Evolutionary conservation across 2,113 vertebrate species (phyloP), one percentile per base, ranked within the genome.

Genomic region (Balaeniceps rex): DNA sequence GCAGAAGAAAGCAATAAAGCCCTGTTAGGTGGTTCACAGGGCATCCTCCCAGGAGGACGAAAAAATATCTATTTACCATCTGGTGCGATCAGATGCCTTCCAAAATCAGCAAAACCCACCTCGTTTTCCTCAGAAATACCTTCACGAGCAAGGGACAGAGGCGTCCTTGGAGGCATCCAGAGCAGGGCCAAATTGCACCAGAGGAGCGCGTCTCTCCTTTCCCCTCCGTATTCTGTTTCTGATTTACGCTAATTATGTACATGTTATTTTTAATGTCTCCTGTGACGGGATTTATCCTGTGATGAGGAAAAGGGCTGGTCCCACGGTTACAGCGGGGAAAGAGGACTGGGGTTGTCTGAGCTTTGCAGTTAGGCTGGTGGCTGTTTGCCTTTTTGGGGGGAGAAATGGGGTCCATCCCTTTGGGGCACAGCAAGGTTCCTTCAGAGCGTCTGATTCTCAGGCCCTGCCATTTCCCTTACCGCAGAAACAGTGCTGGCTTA

Each of bases 1-100:
- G 92, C 82, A 94, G 92, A 86, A 93, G 87, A 94, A 96, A 97
- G 93, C 84, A 88, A 83, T 95, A 77, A 97, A 95, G n/a, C n/a
- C 42, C 68, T 66, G 51, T 11, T 79, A 87, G 96, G 87, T 95
- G 95, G 92, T 76, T 88, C 95, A 70, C 46, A 34, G 93, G 93
- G 87, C 82, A 91, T 68, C 51, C 13, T 88, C 95, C 49, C 75
- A 85, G 87, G 55, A 91, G 78, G 85, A 60, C 23, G 54, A 47
- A 80, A 72, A 88, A n/a, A 38, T 49, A 76, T 52, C 42, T 85
- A 66, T 91, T 95, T 83, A 83, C 91, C 96, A 90, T 83, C 95
- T 95, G 95, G 82, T 83, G 55, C 44, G 55, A 93, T 91, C 36
- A 58, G 49, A 66, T 21, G 12, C 71, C 66, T 80, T 88, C 84